Conservation (phyloP, 2,888 invertebrate genomes). For the Rotaria socialis region DNA sequence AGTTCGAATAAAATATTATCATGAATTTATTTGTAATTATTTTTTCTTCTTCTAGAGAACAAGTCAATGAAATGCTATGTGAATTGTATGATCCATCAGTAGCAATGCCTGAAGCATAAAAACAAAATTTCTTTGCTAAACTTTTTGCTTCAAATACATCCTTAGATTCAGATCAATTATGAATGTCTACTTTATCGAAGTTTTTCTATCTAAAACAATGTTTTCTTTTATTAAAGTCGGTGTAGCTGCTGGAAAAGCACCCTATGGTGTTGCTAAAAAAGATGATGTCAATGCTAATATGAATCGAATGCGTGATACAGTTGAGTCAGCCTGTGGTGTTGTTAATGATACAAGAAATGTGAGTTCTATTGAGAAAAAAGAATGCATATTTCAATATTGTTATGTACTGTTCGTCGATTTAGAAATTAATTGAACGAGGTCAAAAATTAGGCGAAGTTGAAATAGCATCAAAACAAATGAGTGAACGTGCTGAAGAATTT, state of each 20-base stretch:
- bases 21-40: too few species aligned
- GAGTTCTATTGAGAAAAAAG: too few species aligned
- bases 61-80: constrained; percentile 85
- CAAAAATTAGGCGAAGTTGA: constrained; percentile 85
- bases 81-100: constrained; percentile 82
- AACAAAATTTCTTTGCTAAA: constrained; percentile 91
- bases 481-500: constrained; percentile 79
- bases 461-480: constrained; percentile 86
- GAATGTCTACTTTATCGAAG: constrained; percentile 45
- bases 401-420: constrained; percentile 51
- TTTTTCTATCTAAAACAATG: not conserved
- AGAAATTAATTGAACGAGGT: constrained; percentile 84
- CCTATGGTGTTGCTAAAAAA: constrained; percentile 79
- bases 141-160: constrained; percentile 62
- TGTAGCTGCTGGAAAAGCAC: constrained; percentile 81
- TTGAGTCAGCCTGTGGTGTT: constrained; percentile 67
- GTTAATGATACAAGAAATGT: constrained; percentile 58
- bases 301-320: constrained; percentile 71
- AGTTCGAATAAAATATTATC: not conserved
- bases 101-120: constrained; percentile 90
- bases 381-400: too few species aligned
- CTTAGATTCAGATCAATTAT: constrained; percentile 53
- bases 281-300: constrained; percentile 69
- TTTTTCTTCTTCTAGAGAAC: constrained; percentile 66
- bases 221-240: constrained; percentile 69